phyloP scores from a whole-genome alignment of 1,140 invertebrate genomes.

The Augochlora pura region DNA sequence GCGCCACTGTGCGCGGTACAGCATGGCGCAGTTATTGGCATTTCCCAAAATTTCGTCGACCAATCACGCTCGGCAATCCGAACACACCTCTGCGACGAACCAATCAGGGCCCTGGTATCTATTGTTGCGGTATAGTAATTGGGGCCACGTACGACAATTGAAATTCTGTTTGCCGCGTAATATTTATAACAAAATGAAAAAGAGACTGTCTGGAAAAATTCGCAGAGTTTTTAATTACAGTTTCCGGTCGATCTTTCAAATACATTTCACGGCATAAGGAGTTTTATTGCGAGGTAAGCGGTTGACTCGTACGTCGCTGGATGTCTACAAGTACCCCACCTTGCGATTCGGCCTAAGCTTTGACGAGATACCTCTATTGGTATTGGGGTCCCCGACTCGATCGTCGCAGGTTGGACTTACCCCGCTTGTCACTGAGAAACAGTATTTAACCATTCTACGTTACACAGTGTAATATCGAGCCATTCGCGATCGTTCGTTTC shows the following conservation, averaged over 20 bases:
- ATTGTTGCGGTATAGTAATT: slow-evolving; percentile 44
- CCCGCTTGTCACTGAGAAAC: slow-evolving; percentile 45
- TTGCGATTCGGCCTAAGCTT: slow-evolving; percentile 32
- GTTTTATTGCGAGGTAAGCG: not conserved
- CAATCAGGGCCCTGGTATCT: slow-evolving; percentile 40
- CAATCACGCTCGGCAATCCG: slow-evolving; percentile 1
- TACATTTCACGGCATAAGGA: not conserved
- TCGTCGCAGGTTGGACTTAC: slow-evolving; percentile 61
- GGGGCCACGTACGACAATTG: slow-evolving; percentile 59
- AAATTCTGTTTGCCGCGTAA: slow-evolving; percentile 52
- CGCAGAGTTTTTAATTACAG: not conserved
- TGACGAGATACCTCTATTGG: slow-evolving; percentile 40
- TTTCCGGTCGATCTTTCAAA: not conserved
- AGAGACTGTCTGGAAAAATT: not conserved
- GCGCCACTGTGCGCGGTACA: slow-evolving; percentile 38
- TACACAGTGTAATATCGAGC: not conserved
- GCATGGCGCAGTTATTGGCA: slow-evolving; percentile 51
- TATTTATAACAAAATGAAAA: slow-evolving; percentile 31
- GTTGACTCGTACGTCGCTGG: slow-evolving; percentile 28
- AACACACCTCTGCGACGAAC: slow-evolving; percentile 45
- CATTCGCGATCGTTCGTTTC: not conserved
- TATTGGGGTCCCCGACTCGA: slow-evolving; percentile 61
- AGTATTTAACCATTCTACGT: slow-evolving; percentile 4
- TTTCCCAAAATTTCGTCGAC: slow-evolving; percentile 25
- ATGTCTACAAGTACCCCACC: slow-evolving; percentile 40